Evolutionary conservation across 1,140 invertebrate genomes (phyloP).

Genomic region (Drosophila bocqueti): DNA sequence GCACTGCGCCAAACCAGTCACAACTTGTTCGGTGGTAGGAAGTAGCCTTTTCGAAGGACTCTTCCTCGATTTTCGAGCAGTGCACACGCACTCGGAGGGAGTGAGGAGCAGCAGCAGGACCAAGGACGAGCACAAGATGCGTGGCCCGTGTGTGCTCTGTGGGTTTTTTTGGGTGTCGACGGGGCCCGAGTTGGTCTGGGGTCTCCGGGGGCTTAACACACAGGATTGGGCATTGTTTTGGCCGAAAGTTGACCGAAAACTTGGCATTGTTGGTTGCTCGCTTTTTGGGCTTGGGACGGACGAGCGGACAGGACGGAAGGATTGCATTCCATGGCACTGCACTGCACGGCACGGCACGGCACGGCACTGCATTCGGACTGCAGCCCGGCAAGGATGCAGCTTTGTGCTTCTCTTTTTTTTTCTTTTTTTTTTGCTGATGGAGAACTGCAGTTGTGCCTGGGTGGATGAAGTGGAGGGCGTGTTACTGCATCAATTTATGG

Average conservation of each 20-base stretch:
- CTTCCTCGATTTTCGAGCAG: background rate
- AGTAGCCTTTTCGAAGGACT: background rate
- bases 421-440: background rate
- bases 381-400: conserved; percentile 1
- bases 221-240: conserved; percentile 73
- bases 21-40: background rate
- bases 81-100: conserved; percentile 36
- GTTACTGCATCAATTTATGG: conserved; percentile 82
- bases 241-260: conserved; percentile 83
- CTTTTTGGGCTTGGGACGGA: conserved; percentile 59
- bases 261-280: conserved; percentile 82
- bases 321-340: conserved; percentile 55
- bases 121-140: conserved; percentile 50
- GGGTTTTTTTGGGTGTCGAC: conserved; percentile 19
- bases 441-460: conserved; percentile 20
- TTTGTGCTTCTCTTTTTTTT: conserved; percentile 9
- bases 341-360: conserved; percentile 1
- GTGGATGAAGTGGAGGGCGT: conserved; percentile 45
- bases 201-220: conserved; percentile 32
- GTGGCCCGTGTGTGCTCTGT: conserved; percentile 31
- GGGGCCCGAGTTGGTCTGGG: background rate
- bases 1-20: conserved; percentile 1
- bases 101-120: conserved; percentile 27
- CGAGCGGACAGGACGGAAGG: conserved; percentile 25
- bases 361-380: conserved; percentile 42